Evolutionary conservation across 2,797 vertebrate species (phyloP), one percentile per base, ranked within the genome.

Genomic region (Tarsius wallacei): DNA sequence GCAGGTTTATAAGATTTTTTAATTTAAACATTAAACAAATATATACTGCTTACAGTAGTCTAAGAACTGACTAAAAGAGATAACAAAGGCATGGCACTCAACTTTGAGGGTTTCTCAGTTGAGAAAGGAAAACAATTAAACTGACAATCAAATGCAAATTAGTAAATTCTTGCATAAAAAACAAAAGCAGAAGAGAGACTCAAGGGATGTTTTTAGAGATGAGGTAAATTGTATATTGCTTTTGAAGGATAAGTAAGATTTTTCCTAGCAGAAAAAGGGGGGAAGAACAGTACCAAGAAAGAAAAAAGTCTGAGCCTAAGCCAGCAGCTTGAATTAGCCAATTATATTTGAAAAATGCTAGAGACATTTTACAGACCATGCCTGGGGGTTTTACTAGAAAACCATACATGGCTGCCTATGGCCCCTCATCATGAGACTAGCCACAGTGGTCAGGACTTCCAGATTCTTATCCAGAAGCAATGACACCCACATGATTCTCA

Each of bases 61-160:
- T 89, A 93, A 33, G 19, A 91, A 84, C 26, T 33, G n/a, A 28
- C 22, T 84, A 94, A 76, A 7, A 64, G n/a, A 91, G 13, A n/a
- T 42, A 91, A 94, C 86, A 95, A 87, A 53, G 26, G 90, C 33
- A 51, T n/a, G 49, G 2, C 33, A 26, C 2, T 59, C 42, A 63
- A 47, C 2, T 5, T 36, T 24, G 11, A 91, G 10, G 28, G 12
- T 2, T 2, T 59, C 51, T 96, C 71, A 57, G 6, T 94, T 86
- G 63, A 93, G 26, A 63, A 9, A 76, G 47, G 49, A 49, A 92
- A 96, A 82, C 1, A 81, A 73, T 89, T 63, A 64, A 6, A 57
- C 22, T 13, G 61, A 11, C 24, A 81, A 61, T 71, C 22, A 33
- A 71, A 28, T 68, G 10, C n/a, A 93, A 91, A 91, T 3, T 21